These are phyloP conservation scores for Drosophila sulfurigaster DNA, from an alignment of 1,140 invertebrate genomes.

Conservation along the genomic window DNA sequence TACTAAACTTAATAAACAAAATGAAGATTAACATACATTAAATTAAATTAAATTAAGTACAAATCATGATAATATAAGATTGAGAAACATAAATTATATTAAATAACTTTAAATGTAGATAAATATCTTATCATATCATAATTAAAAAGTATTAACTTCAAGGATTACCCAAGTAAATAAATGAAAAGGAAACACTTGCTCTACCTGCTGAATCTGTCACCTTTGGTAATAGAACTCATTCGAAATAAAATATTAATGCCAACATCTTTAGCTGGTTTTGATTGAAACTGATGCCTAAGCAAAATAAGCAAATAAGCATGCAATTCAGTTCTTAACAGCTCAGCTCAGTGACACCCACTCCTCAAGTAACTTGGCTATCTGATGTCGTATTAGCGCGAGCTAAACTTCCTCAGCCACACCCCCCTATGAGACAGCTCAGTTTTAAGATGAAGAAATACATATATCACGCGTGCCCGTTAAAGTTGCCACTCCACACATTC, in stretches of 20 bases:
- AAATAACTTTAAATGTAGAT: too few species aligned
- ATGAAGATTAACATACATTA: too few species aligned
- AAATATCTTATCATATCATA: too few species aligned
- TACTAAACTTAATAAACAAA: too few species aligned
- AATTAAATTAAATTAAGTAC: too few species aligned
- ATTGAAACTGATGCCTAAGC: slow-evolving; percentile 17
- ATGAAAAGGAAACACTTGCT: not conserved
- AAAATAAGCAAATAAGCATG: not conserved
- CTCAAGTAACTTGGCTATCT: slow-evolving; percentile 29
- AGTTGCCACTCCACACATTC: slow-evolving; percentile 30
- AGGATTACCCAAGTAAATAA: not conserved
- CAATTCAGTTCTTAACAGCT: slow-evolving; percentile 7
- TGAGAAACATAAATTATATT: too few species aligned
- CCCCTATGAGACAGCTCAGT: not conserved
- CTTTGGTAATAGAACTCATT: too few species aligned
- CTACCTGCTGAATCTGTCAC: not conserved
- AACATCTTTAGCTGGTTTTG: not conserved
- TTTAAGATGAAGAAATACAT: slow-evolving; percentile 1
- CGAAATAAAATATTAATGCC: not conserved
- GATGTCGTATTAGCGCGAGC: slow-evolving; percentile 26
- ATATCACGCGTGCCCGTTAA: slow-evolving; percentile 36
- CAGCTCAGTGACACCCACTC: slow-evolving; percentile 22
- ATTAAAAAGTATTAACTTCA: too few species aligned
- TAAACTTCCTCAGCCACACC: slow-evolving; percentile 4
- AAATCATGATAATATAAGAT: too few species aligned